Base-by-base conservation (phyloP, 2,888 invertebrate species). In the Ormyrus labotus region DNA sequence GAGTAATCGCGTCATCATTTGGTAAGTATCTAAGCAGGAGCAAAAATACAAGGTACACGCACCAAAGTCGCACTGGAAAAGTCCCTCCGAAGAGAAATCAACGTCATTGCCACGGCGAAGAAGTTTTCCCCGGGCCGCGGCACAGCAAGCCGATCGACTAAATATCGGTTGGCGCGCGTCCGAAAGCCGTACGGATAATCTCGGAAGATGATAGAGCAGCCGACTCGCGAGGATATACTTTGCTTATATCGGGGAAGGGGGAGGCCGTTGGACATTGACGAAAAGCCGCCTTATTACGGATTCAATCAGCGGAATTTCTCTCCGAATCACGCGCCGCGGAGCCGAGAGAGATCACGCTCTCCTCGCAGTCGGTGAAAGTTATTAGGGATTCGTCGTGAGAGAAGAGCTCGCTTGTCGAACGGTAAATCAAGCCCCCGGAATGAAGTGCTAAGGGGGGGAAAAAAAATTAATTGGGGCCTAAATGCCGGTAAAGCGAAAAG, bases 381-480 rank as follows among this genome's bases (percentile, higher is more conserved):
- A 75, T 75, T 69, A 70, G 61, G 9, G 13, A 19, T 72, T 65
- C 70, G 45, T 64, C 60, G 53, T 58, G 68, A 78, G 57, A 57
- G 53, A 19, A 8, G n/a, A 45, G 45, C 53, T 55, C 3, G n/a
- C 48, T 19, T 19, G 77, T 8, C 55, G 65, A 71, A 70, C 80
- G 69, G 64, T 75, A 75, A 80, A 76, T 80, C 76, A 72, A 74
- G 58, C 7, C 34, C 19, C 19, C 51, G 64, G 55, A 75, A 80
- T 55, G 60, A 71, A 80, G 79, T 79, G 69, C 53, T 51, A 70
- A 70, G 69, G 58, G 50, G 51, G 5, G 48, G 53, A 8, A 13
- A 63, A 68, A 75, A 70, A 79, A 79, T 74, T 64, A 70, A 79
- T 64, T 58, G 79, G 70, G 69, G 69, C 64, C 69, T 79, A 74